These are phyloP conservation scores for Caligus rogercresseyi DNA, from an alignment of 1,140 invertebrate genomes.

Conservation along the genomic window DNA sequence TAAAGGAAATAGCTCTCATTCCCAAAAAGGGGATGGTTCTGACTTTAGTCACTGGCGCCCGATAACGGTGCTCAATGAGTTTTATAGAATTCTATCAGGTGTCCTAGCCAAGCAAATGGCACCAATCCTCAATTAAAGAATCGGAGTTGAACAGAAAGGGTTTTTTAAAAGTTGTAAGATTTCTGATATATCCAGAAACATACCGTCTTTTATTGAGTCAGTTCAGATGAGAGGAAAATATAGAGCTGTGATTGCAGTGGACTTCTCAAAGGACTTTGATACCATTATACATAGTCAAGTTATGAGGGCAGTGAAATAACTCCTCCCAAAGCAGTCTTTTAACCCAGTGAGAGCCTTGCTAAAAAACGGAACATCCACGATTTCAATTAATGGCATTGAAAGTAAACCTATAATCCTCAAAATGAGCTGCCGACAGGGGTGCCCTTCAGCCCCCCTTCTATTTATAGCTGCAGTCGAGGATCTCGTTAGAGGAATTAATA, in stretches of 20 bases:
- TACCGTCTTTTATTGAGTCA: background rate
- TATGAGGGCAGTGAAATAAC: background rate
- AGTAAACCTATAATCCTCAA: background rate
- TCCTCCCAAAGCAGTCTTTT: background rate
- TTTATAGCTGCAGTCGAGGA: background rate
- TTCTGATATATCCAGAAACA: background rate
- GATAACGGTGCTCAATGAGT: too few species aligned
- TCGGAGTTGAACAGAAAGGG: too few species aligned
- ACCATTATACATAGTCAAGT: background rate
- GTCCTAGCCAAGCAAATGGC: too few species aligned
- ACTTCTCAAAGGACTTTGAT: background rate
- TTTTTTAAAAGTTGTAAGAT: background rate
- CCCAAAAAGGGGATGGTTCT: too few species aligned
- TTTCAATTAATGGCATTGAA: background rate
- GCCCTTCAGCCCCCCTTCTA: background rate
- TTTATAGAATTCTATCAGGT: too few species aligned
- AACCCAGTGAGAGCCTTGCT: background rate
- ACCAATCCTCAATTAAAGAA: too few species aligned
- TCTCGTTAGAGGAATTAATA: background rate
- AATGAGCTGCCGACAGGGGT: background rate
- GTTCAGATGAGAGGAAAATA: background rate
- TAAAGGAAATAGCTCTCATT: too few species aligned
- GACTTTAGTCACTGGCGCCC: too few species aligned
- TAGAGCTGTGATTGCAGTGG: background rate
- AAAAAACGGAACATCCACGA: background rate